These are phyloP conservation scores for Dicentrarchus labrax DNA, from an alignment of 2,113 vertebrate species.

Conservation along the genomic window DNA sequence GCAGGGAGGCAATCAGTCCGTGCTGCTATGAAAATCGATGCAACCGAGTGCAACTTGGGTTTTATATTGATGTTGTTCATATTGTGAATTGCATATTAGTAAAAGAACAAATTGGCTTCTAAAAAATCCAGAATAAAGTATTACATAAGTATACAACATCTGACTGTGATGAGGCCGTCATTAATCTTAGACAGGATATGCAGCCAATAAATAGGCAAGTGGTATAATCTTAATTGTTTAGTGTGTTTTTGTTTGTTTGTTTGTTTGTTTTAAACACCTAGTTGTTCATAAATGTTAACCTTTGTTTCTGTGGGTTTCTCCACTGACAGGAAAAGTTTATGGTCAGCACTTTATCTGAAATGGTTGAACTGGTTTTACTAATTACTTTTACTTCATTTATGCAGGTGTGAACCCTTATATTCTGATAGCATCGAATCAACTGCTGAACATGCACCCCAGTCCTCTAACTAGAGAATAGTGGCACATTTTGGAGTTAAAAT, in stretches of 20 bases:
- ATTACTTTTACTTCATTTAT: neutral
- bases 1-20: constrained; percentile 54
- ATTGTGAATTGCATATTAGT: constrained; percentile 17
- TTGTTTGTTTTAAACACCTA: no score
- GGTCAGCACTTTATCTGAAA: neutral
- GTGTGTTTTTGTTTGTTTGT: no score
- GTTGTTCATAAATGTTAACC: neutral
- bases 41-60: constrained; percentile 46
- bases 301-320: neutral
- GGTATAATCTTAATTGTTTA: neutral
- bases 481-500: neutral
- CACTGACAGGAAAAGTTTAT: neutral
- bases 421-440: neutral
- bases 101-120: neutral
- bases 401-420: neutral
- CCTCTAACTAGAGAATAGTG: neutral
- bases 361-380: neutral
- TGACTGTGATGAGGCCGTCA: neutral
- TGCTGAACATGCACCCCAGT: neutral
- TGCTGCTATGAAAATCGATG: constrained; percentile 52
- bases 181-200: neutral
- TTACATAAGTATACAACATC: neutral
- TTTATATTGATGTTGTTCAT: constrained; percentile 49
- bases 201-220: neutral
- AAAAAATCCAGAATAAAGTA: neutral